Base-by-base conservation (phyloP, 2,797 vertebrate species). In the Anisognathus igniventris region DNA sequence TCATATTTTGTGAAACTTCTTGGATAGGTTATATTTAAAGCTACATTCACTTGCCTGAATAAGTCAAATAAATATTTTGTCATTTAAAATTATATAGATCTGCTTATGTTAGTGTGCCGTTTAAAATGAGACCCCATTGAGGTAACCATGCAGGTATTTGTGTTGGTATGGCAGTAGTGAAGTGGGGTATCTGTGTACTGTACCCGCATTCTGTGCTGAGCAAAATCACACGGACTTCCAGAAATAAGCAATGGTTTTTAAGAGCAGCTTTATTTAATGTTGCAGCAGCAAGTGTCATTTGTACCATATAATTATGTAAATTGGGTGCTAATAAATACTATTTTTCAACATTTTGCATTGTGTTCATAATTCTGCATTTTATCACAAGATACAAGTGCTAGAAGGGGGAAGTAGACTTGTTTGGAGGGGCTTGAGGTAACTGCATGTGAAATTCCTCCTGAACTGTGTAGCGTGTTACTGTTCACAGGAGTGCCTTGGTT, bases 271-370 rank as follows among this genome's bases (percentile, higher is more conserved):
- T 97, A 96, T 96, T 96, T 96, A 95, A 97, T 94, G 96, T 97
- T 95, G 86, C 92, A 85, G 95, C 94, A 94, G 90, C 96, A 96
- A 97, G 95, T 97, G 96, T 97, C 92, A 97, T 97, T 97, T 97
- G 96, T 97, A 97, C 91, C 92, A 96, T 96, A 92, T 95, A 97
- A 96, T 97, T 95, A 97, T 97, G 97, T 97, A 97, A 97, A 96
- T 96, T 94, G 96, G 96, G 96, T 97, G 96, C 96, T 97, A 97
- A 97, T 97, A 97, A 97, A 97, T 97, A 97, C 96, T 97, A 97
- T 97, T 97, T 97, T 97, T 97, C 96, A 97, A 97, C 96, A 92
- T 85, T 84, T 96, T 72, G 88, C 42, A 31, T 86, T 80, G 73
- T 70, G 83, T 57, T 91, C 28, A 1, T 78, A 47, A 61, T 76